Conservation (phyloP, 2,113 vertebrate genomes). For the Bos javanicus region DNA sequence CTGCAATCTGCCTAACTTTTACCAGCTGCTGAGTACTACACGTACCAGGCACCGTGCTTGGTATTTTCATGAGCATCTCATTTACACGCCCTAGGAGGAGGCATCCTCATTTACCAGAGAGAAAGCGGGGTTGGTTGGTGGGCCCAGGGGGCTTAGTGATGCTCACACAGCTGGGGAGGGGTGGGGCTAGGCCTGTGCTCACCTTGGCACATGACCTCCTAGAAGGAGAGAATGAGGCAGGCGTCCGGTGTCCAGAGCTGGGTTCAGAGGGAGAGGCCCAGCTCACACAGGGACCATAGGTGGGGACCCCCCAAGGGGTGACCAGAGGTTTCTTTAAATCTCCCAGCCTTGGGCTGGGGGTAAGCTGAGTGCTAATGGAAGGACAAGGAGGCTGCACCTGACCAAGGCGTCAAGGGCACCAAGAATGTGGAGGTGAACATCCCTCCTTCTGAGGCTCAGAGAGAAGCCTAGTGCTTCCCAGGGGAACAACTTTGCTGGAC, state of each 20-base stretch:
- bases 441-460: background rate
- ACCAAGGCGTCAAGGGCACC: background rate
- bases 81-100: background rate
- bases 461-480: background rate
- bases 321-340: background rate
- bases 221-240: background rate
- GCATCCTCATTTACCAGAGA: background rate
- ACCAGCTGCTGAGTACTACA: background rate
- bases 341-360: background rate
- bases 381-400: background rate
- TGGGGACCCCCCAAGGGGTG: background rate
- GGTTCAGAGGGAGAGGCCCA: background rate
- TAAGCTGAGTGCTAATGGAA: background rate
- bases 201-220: background rate
- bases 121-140: fast-evolving
- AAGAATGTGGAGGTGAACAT: background rate
- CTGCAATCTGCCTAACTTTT: no score
- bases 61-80: background rate
- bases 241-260: background rate
- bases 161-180: background rate
- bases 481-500: background rate
- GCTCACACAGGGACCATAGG: background rate
- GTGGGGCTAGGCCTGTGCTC: background rate
- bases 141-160: background rate
- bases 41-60: background rate